These are phyloP conservation scores for Megamerina dolium DNA, from an alignment of 2,888 invertebrate species.

Conservation along the genomic window DNA sequence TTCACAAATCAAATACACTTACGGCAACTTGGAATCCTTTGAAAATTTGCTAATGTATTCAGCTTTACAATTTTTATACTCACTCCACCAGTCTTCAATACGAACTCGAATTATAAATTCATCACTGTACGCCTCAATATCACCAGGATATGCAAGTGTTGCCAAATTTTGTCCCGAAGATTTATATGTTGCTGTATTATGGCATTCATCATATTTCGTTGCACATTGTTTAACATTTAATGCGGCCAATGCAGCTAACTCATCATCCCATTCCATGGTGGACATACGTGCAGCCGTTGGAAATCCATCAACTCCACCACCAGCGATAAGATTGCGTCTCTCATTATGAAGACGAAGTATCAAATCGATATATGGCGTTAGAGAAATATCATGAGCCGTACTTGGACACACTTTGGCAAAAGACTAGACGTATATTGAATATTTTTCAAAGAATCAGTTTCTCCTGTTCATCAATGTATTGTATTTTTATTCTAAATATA, in stretches of 20 bases:
- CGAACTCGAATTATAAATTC: conserved; percentile 4
- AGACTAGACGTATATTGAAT: too few species aligned
- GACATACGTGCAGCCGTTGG: conserved; percentile 35
- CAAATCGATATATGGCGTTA: neutral
- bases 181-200: conserved; percentile 26
- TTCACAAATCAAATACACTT: too few species aligned
- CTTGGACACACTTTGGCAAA: conserved; percentile 5
- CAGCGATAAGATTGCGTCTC: too few species aligned
- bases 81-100: conserved; percentile 32
- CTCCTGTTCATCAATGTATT: too few species aligned
- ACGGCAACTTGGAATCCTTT: conserved; percentile 1
- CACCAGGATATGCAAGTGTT: too few species aligned
- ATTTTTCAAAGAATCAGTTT: too few species aligned
- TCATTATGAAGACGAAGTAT: conserved; percentile 9
- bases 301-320: conserved; percentile 12
- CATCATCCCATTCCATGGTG: conserved; percentile 35
- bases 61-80: conserved; percentile 18
- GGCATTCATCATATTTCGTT: conserved; percentile 32
- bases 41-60: conserved; percentile 21
- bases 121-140: too few species aligned
- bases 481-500: too few species aligned
- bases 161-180: conserved; percentile 37
- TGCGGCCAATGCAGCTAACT: conserved; percentile 32
- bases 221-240: conserved; percentile 31
- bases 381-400: neutral